phyloP scores from a whole-genome alignment of 2,888 invertebrate species.

The Kuschelorhynchus macadamiae region DNA sequence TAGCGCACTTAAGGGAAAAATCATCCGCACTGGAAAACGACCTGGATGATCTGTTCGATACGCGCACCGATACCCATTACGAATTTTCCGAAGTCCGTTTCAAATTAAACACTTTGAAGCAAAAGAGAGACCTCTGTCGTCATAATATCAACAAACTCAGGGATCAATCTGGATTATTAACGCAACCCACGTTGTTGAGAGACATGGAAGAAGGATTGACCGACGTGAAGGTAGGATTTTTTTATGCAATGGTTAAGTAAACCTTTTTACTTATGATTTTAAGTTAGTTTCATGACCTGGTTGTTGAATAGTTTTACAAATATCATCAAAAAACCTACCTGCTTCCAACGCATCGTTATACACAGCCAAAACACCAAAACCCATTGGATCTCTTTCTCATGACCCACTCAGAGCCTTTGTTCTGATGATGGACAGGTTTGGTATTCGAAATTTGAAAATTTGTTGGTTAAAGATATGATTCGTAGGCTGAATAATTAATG shows the following conservation, averaged over 20 bases:
- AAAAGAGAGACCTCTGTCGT: slow-evolving; percentile 67
- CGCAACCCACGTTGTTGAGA: slow-evolving; percentile 68
- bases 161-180: slow-evolving; percentile 70
- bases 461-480: too few relatives aligned
- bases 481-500: too few relatives aligned
- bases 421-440: too few relatives aligned
- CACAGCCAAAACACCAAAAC: too few relatives aligned
- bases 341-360: too few relatives aligned
- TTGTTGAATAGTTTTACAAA: too few relatives aligned
- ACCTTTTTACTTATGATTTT: not conserved
- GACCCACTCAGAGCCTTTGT: too few relatives aligned
- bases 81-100: not conserved
- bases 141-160: slow-evolving; percentile 66
- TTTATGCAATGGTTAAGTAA: not conserved
- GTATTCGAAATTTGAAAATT: too few relatives aligned
- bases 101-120: slow-evolving; percentile 64
- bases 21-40: slow-evolving; percentile 66
- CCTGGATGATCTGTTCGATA: slow-evolving; percentile 55
- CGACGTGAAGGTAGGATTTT: slow-evolving; percentile 21
- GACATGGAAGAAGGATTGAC: slow-evolving; percentile 68
- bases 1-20: slow-evolving; percentile 72
- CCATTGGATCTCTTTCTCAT: too few relatives aligned
- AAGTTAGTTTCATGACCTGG: too few relatives aligned
- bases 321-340: too few relatives aligned
- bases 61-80: slow-evolving; percentile 47